These are phyloP conservation scores for Phylloscopus whistleri DNA, from an alignment of 2,113 vertebrate species.

Conservation along the genomic window DNA sequence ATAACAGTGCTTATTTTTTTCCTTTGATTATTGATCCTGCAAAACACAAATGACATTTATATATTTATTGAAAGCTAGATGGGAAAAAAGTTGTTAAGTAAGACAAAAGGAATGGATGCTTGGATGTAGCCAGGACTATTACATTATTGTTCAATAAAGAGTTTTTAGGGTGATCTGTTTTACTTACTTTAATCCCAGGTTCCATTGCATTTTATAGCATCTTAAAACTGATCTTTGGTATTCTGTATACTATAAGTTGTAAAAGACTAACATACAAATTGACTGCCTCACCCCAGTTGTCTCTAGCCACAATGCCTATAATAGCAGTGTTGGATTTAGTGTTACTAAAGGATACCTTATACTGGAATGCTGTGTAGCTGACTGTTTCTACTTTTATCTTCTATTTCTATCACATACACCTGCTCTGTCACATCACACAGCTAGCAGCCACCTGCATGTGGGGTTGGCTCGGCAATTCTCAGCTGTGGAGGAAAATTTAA, in stretches of 20 bases:
- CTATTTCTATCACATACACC: neutral
- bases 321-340: neutral
- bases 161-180: neutral
- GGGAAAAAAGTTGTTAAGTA: neutral
- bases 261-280: neutral
- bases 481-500: neutral
- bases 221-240: neutral
- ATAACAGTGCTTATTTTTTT: fast-evolving
- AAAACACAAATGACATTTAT: neutral
- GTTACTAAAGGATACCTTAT: neutral
- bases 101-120: neutral
- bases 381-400: neutral
- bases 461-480: neutral
- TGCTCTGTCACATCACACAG: neutral
- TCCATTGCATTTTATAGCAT: neutral
- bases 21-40: neutral
- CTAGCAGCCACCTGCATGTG: neutral
- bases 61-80: neutral
- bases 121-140: neutral
- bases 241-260: neutral
- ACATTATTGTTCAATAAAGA: neutral
- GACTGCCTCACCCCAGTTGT: neutral
- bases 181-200: neutral
- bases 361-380: neutral
- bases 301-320: neutral